phyloP scores from a whole-genome alignment of 1,140 invertebrate genomes.

The Glomeris maerens region DNA sequence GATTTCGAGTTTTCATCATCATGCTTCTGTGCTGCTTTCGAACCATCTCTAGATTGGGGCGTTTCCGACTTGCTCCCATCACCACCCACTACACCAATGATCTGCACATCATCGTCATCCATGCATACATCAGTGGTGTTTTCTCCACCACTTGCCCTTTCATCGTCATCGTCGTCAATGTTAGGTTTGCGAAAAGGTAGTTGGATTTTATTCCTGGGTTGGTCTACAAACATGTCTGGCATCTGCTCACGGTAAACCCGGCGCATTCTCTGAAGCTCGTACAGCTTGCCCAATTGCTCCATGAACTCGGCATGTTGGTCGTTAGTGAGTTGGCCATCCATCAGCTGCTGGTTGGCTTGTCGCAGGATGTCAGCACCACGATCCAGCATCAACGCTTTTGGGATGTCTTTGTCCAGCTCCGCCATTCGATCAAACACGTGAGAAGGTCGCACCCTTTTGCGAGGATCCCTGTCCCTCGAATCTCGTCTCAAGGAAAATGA shows the following conservation, averaged over 20 bases:
- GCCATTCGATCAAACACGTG: too few relatives aligned
- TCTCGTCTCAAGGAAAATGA: too few relatives aligned
- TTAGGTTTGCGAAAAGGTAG: neutral
- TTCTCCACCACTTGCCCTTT: conserved; percentile 1
- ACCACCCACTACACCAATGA: conserved; percentile 8
- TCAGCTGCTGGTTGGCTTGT: conserved; percentile 63
- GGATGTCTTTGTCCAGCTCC: conserved; percentile 3
- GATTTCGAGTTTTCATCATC: neutral
- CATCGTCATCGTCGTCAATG: neutral
- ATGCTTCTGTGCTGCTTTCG: neutral
- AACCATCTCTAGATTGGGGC: too few relatives aligned
- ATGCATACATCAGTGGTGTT: conserved; percentile 5
- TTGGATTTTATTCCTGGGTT: conserved; percentile 7
- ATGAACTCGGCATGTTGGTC: conserved; percentile 59
- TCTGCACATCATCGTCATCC: conserved; percentile 17
- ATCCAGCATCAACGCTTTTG: conserved; percentile 4
- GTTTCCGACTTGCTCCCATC: conserved; percentile 10
- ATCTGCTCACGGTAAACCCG: conserved; percentile 29
- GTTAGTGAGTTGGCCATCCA: conserved; percentile 56
- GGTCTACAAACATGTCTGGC: too few relatives aligned
- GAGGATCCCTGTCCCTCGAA: too few relatives aligned
- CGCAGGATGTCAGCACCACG: conserved; percentile 43
- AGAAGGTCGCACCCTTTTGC: too few relatives aligned
- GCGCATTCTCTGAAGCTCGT: conserved; percentile 58
- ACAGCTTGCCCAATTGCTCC: conserved; percentile 51